Evolutionary conservation across 2,113 vertebrate species (phyloP), one percentile per base, ranked within the genome.

Genomic region (Salvelinus fontinalis): DNA sequence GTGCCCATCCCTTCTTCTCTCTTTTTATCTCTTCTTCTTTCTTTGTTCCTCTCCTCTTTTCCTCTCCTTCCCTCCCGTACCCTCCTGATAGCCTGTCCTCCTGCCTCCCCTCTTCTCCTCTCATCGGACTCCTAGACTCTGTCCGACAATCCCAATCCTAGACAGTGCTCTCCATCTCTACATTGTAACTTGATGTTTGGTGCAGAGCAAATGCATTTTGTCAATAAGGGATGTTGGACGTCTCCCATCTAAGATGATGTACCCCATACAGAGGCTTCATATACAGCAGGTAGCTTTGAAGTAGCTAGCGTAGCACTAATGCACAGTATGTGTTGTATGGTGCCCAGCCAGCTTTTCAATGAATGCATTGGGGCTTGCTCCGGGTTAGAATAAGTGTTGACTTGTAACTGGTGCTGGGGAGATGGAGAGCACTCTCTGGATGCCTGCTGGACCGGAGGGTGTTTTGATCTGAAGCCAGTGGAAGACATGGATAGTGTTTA

Each of bases 331-430:
- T n/a, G 9, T 6, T 13, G 22, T 44, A 34, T 64, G 27, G 67
- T 57, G 27, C n/a, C 6, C 31, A 65, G 74, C 64, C 12, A 12
- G 75, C 60, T 54, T 65, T 34, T 64, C 65, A 74, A 71, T 83
- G 44, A 74, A 71, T 83, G 44, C 67, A 22, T 65, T 67, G 44
- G 8, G 29, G 31, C 83, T 75, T 72, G 66, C 80, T 81, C 6
- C 72, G 75, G 85, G 80, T 86, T 70, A 81, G 26, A 85, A 69
- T n/a, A 75, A 79, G 64, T 72, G 62, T 77, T 78, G 70, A 71
- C 78, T 85, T 29, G 14, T 3, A 68, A 13, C 67, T 39, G 29
- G 29, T 7, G 20, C 59, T 71, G 18, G 68, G 76, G 70, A 9
- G 24, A 11, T 44, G 39, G 9, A 44, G 39, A 44, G 39, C 8